Percentiles rank a stretch among this genome's conserved stretches.
Evolutionary conservation across 2,888 invertebrate genomes (phyloP).

Genomic region (Gasteruption jaculator): DNA sequence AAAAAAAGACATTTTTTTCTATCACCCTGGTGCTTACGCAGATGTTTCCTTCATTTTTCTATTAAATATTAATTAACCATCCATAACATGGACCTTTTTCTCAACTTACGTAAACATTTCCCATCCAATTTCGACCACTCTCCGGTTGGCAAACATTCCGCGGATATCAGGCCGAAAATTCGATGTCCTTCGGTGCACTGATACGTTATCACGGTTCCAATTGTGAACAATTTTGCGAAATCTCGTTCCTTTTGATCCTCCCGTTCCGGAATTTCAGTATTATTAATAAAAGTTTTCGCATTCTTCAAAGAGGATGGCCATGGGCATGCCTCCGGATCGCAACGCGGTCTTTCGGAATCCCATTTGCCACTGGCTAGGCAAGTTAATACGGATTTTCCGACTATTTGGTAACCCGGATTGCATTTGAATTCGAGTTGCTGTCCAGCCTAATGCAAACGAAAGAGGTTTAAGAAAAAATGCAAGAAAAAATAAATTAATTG

Average conservation of each 20-base stretch:
- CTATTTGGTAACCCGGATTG: conserved; percentile 47
- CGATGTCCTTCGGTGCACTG: conserved; percentile 53
- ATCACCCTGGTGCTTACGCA: no score
- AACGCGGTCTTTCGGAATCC: conserved; percentile 51
- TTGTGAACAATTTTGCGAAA: conserved; percentile 21
- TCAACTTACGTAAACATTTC: conserved; percentile 53
- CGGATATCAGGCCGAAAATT: conserved; percentile 49
- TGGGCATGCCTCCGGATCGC: conserved; percentile 49
- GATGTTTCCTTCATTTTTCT: no score
- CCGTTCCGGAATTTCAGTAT: no score
- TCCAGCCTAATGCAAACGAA: conserved; percentile 44
- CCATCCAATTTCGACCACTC: conserved; percentile 55
- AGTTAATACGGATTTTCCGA: conserved; percentile 53
- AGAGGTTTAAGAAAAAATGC: no score
- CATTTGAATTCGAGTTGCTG: conserved; percentile 58
- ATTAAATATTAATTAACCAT: no score
- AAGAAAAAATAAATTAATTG: no score
- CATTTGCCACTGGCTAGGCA: conserved; percentile 58
- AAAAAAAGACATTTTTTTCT: no score
- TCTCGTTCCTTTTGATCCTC: no score
- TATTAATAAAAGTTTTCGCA: background rate
- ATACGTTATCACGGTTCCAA: conserved; percentile 51
- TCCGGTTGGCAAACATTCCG: conserved; percentile 52
- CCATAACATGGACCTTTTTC: no score
- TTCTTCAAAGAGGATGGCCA: no score